A percentile compares a stretch with the other conserved stretches of the same genome.
Evolutionary conservation across 2,797 vertebrate species (phyloP).

Genomic region (Crenuchus spilurus): DNA sequence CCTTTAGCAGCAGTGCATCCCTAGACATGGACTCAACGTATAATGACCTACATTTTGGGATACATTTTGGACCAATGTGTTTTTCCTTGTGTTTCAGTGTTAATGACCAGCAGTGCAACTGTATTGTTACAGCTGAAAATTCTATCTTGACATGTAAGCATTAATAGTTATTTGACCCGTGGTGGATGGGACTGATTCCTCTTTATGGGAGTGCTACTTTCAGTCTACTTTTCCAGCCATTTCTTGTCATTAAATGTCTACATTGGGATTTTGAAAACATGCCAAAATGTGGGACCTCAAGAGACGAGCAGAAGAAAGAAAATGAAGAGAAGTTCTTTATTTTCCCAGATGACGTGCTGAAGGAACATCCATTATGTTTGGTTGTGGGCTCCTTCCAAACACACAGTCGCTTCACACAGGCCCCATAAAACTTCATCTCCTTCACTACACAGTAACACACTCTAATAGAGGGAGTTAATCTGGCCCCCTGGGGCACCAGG

Average conservation of each 20-base stretch:
- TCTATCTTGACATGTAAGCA: too few species aligned
- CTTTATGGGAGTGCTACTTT: neutral
- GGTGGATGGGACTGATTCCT: too few species aligned
- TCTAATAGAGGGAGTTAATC: slow-evolving; percentile 49
- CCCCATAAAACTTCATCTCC: slow-evolving; percentile 57
- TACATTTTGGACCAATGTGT: too few species aligned
- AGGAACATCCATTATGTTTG: neutral
- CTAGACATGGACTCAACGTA: too few species aligned
- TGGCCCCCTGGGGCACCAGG: slow-evolving; percentile 44
- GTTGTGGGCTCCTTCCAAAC: neutral
- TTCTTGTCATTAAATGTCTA: neutral
- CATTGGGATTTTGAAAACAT: neutral
- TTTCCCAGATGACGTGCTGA: neutral
- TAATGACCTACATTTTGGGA: too few species aligned
- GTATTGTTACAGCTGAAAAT: too few species aligned
- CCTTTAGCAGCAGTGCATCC: too few species aligned
- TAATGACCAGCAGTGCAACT: too few species aligned
- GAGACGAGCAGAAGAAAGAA: neutral
- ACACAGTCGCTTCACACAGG: slow-evolving; percentile 42
- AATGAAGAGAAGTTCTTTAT: neutral
- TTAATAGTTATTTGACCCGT: too few species aligned
- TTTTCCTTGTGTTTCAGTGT: too few species aligned
- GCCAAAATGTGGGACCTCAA: neutral
- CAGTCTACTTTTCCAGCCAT: neutral
- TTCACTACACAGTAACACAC: slow-evolving; percentile 59